phyloP scores from a whole-genome alignment of 2,797 vertebrate genomes.

The Enteromius mattozi region DNA sequence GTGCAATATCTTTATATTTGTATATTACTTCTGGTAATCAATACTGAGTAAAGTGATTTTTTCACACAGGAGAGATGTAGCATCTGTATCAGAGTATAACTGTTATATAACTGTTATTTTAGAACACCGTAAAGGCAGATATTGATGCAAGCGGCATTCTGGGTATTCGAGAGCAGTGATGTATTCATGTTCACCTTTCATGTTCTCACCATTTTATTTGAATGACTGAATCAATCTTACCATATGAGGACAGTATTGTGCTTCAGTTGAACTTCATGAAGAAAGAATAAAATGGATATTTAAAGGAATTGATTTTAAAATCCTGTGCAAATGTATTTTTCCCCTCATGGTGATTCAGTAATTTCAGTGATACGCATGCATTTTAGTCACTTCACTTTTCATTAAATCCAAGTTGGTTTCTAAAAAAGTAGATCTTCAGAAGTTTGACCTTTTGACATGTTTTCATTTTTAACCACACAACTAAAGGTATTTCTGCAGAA shows the following conservation, averaged over 20 bases:
- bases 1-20: slow-evolving; percentile 42
- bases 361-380: neutral
- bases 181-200: slow-evolving; percentile 4
- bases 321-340: neutral
- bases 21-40: slow-evolving; percentile 36
- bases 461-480: neutral
- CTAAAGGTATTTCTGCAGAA: neutral
- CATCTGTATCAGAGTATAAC: slow-evolving; percentile 4
- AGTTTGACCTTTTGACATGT: neutral
- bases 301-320: slow-evolving; percentile 27
- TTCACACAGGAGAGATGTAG: slow-evolving; percentile 20
- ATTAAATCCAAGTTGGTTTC: neutral
- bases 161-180: slow-evolving; percentile 6
- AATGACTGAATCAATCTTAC: neutral
- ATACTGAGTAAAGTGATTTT: slow-evolving; percentile 33
- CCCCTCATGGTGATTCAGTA: neutral
- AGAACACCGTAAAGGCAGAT: neutral
- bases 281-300: slow-evolving; percentile 12
- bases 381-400: neutral
- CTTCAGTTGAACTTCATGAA: neutral
- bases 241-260: neutral
- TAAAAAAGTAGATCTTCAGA: neutral
- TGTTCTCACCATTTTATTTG: neutral
- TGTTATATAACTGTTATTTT: neutral
- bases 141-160: neutral